Percentiles rank a stretch among this genome's conserved stretches.
phyloP scores from a whole-genome alignment of 2,888 invertebrate species.

The Sussaba pulchella region DNA sequence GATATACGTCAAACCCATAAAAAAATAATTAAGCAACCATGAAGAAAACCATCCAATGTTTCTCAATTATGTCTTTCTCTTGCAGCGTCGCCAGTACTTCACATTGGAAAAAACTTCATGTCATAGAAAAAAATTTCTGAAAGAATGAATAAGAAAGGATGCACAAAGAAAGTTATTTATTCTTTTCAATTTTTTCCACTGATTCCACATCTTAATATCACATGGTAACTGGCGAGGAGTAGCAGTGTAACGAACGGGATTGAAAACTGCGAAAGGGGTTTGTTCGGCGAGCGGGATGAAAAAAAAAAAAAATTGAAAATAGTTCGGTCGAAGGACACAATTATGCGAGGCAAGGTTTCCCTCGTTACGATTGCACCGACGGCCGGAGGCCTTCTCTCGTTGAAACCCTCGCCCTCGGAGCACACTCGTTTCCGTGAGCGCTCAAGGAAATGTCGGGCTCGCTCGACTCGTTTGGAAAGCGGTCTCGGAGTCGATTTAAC shows the following conservation, averaged over 20 bases:
- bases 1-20: too few relatives aligned
- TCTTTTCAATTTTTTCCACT: background rate
- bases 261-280: background rate
- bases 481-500: constrained; percentile 62
- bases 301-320: background rate
- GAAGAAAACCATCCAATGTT: too few relatives aligned
- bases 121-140: too few relatives aligned
- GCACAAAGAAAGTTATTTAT: too few relatives aligned
- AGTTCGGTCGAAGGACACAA: constrained; percentile 41
- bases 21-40: too few relatives aligned
- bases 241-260: constrained; percentile 8
- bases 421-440: constrained; percentile 43
- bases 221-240: background rate
- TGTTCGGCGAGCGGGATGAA: background rate
- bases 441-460: constrained; percentile 58
- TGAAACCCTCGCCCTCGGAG: constrained; percentile 6
- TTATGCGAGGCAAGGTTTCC: constrained; percentile 52
- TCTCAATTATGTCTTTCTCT: too few relatives aligned
- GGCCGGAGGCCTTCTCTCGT: background rate
- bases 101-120: too few relatives aligned
- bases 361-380: constrained; percentile 54
- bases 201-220: background rate
- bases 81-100: too few relatives aligned
- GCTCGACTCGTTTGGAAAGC: constrained; percentile 58
- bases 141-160: too few relatives aligned